Evolutionary conservation across 1,140 invertebrate species (phyloP).

Genomic region (Apis florea): DNA sequence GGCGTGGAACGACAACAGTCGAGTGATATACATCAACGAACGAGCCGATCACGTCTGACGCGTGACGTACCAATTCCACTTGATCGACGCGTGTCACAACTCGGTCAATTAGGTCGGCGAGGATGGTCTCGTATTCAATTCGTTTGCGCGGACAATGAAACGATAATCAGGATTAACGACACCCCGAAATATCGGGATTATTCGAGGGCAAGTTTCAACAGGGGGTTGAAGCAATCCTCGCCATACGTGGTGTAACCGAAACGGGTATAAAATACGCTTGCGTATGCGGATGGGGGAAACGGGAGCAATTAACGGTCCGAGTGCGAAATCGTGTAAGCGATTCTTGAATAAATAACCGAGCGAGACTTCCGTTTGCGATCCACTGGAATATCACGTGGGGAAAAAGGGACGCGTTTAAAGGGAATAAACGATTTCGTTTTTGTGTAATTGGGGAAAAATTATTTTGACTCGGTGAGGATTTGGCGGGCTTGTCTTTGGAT

Average conservation of each 20-base stretch:
- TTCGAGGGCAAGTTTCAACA: neutral
- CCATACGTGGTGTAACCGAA: neutral
- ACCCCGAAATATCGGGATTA: neutral
- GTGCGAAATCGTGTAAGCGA: conserved; percentile 44
- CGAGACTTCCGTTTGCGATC: neutral
- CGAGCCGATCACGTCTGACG: neutral
- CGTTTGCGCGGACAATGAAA: neutral
- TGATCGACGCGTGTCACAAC: neutral
- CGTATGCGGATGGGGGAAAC: conserved; percentile 10
- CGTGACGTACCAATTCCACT: neutral
- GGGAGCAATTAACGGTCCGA: conserved; percentile 28
- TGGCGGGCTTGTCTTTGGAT: too few relatives aligned
- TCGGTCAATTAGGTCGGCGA: neutral
- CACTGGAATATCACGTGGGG: neutral
- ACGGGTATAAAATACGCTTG: conserved; percentile 8
- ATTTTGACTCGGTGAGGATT: neutral
- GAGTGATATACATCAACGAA: neutral
- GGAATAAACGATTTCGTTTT: neutral
- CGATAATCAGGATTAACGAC: conserved; percentile 16
- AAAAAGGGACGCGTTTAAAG: too few relatives aligned
- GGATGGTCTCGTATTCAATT: neutral
- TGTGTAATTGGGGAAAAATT: neutral
- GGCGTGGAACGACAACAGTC: too few relatives aligned
- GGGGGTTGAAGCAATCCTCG: neutral
- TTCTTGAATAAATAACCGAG: conserved; percentile 24